These are phyloP conservation scores for Rhynchonema sp. DNA, from an alignment of 2,888 invertebrate species.

Conservation along the genomic window DNA sequence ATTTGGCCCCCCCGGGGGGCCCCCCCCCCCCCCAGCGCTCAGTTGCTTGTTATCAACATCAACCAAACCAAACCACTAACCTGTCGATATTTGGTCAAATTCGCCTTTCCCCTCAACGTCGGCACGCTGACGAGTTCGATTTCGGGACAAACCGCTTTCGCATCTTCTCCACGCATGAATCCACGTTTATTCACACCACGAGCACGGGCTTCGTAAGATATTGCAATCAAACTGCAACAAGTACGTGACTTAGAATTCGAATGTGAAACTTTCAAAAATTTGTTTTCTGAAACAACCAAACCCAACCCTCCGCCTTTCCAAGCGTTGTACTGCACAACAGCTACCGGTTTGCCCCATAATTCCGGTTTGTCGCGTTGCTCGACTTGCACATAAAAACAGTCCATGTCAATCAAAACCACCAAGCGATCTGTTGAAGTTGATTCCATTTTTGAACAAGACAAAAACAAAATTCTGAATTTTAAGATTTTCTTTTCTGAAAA, in stretches of 20 bases:
- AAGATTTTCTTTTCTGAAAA: no score
- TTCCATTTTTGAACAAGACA: no score
- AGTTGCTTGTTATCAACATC: no score
- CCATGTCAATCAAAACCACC: constrained; percentile 84
- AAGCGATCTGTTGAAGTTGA: no score
- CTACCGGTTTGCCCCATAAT: constrained; percentile 66
- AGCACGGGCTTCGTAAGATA: constrained; percentile 81
- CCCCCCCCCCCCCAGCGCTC: no score
- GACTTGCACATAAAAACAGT: constrained; percentile 93
- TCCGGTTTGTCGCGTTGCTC: constrained; percentile 71
- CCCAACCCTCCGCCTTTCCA: constrained; percentile 76
- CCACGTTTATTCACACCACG: constrained; percentile 62
- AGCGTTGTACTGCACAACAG: constrained; percentile 83
- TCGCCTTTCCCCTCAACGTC: constrained; percentile 61
- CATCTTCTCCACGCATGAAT: constrained; percentile 68
- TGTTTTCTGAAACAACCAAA: not conserved
- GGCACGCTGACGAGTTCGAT: constrained; percentile 52
- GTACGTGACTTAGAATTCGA: not conserved
- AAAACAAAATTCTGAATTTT: no score
- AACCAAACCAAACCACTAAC: no score
- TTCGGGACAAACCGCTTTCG: constrained; percentile 65
- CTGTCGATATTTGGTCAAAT: constrained; percentile 54
- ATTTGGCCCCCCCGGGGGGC: no score
- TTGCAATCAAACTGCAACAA: constrained; percentile 78
- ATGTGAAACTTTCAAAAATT: no score